Conservation (phyloP, 2,888 invertebrate genomes). For the Drosophila mulleri region DNA sequence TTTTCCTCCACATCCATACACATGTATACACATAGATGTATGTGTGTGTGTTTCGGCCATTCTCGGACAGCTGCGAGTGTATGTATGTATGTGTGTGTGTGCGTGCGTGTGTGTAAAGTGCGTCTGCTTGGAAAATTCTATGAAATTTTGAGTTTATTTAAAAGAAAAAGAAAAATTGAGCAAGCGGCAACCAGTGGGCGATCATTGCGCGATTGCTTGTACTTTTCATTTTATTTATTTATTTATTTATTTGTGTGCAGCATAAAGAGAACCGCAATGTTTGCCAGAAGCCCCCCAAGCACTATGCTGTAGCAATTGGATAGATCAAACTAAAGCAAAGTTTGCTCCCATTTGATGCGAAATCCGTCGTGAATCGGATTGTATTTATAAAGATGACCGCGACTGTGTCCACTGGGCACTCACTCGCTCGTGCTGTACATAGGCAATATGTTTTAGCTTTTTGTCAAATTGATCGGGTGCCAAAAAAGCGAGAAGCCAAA, state of each 20-base stretch:
- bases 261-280: conserved; percentile 20
- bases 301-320: conserved; percentile 7
- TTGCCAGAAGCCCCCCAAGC: conserved; percentile 9
- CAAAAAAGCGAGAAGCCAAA: conserved; percentile 62
- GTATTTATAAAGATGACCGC: conserved; percentile 21
- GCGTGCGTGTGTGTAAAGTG: conserved; percentile 69
- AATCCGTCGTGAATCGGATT: neutral
- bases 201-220: conserved; percentile 49
- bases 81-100: neutral
- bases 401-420: conserved; percentile 34
- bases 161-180: conserved; percentile 68
- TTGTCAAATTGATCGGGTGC: conserved; percentile 65
- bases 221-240: conserved; percentile 55
- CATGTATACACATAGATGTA: neutral
- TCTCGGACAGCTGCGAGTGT: conserved; percentile 20
- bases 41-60: conserved; percentile 15
- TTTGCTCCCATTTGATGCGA: conserved; percentile 1
- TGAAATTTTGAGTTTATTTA: conserved; percentile 81
- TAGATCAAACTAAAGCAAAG: conserved; percentile 14
- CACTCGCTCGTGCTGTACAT: conserved; percentile 29
- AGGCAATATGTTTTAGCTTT: conserved; percentile 48
- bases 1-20: conserved; percentile 37
- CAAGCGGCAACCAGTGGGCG: conserved; percentile 63
- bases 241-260: conserved; percentile 51
- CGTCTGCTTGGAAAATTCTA: conserved; percentile 77